Base-by-base conservation (phyloP, 1,140 invertebrate species). In the Maniola jurtina region DNA sequence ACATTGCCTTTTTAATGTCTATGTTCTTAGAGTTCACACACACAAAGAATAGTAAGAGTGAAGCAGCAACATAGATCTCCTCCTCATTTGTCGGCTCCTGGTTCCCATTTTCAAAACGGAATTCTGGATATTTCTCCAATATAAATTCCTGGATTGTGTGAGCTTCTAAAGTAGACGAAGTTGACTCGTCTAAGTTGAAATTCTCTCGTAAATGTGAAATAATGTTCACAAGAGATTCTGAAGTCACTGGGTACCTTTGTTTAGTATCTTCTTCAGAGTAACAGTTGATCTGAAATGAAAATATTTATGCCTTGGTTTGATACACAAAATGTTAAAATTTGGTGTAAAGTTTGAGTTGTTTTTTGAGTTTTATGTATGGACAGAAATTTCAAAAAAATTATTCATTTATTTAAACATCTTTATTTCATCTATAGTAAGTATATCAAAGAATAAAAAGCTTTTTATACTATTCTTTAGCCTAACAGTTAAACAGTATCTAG, bases 1-100 rank as follows among this genome's bases (percentile, higher is more conserved):
- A 90, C 86, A 90, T 90, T 9, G 80, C 86, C 67, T 71, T 86
- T 61, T 89, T 90, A 38, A 90, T 82, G 59, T 88, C 73, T 5
- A 86, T 72, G 77, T 90, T 75, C 65, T 90, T 90, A 13, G 86
- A 89, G 55, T 85, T 88, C 1, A 90, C 82, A 71, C 88, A 90
- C 25, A 90, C 83, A 79, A 89, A 89, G 64, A 79, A 86, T 6
- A 90, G 73, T 52, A 89, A 71, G 40, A 90, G 59, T 25, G 88
- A 89, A 14, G 86, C 88, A 7, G 76, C 81, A 34, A 86, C 65
- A 47, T 79, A 84, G 16, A 83, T 52, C 15, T 89, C 83, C 9
- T 79, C 77, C 45, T 89, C 82, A 61, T 40, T 80, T 8, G 52
- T 14, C 0, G 78, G 76, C 59, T 84, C 77, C 33, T 72, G 45